phyloP scores from a whole-genome alignment of 2,888 invertebrate species.

The Petrolisthes manimaculis region DNA sequence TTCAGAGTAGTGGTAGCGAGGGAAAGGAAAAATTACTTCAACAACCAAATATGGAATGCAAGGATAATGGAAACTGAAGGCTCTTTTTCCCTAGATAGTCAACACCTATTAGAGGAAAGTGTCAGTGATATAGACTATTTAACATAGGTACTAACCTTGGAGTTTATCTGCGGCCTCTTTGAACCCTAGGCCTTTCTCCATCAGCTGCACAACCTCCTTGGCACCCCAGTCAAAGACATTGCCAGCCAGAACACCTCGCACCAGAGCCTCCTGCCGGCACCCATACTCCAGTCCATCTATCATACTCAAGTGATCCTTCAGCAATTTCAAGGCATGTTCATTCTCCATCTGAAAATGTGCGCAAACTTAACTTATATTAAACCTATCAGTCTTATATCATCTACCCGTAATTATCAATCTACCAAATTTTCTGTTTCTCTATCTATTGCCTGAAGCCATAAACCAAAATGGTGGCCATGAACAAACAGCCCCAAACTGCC shows the following conservation, averaged over 20 bases:
- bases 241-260: conserved; percentile 78
- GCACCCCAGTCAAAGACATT: conserved; percentile 99
- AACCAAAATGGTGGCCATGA: no score
- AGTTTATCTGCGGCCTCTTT: conserved; percentile 85
- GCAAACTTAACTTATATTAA: no score
- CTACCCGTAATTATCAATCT: no score
- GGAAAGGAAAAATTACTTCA: no score
- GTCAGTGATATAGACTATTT: no score
- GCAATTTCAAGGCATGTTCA: conserved; percentile 80
- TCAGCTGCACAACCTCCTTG: conserved; percentile 85
- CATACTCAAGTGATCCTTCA: conserved; percentile 78
- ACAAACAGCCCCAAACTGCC: no score
- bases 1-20: no score
- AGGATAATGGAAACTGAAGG: neutral
- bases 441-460: no score
- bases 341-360: conserved; percentile 80
- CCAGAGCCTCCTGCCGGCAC: conserved; percentile 71
- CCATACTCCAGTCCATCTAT: conserved; percentile 78
- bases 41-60: neutral
- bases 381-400: no score
- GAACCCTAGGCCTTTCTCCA: conserved; percentile 85
- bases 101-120: neutral
- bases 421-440: no score
- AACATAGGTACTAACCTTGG: conserved; percentile 74
- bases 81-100: neutral